Base-by-base conservation (phyloP, 2,888 invertebrate species). In the Tetramorium bicarinatum region DNA sequence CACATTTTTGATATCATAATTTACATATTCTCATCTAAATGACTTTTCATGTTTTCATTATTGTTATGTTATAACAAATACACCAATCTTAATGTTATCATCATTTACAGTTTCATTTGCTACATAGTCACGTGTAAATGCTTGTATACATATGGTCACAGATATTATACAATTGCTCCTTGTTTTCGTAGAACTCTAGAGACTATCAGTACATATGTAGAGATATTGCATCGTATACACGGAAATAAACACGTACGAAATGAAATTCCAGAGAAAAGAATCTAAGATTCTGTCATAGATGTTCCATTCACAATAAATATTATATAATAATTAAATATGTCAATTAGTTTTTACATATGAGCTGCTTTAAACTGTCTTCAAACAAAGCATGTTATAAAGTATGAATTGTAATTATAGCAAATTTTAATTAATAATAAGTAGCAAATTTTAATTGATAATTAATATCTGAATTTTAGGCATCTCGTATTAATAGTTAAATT, bases 111-210 rank as follows among this genome's bases (percentile, higher is more conserved):
- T 80, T 85, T 82, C 80, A 87, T 83, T 89, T 84, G 82, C 38
- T 88, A 83, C 85, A n/a, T 21, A 87, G 83, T 86, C 82, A 84
- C 85, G 86, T 84, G 82, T 83, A 86, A 87, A 77, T 84, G 88
- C 82, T 81, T 77, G 85, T 85, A 85, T 84, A 87, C 86, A 81
- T 86, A 61, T 84, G 76, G 67, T 82, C 83, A 83, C 83, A 87
- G 82, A 87, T 34, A 34, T 34, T 34, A 34, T 87, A 89, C 59
- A 83, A 75, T 76, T 72, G 59, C 34, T 38, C 15, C 13, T 56
- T 66, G 61, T 89, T 79, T 82, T 79, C 21, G 4, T 29, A 84
- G 89, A 84, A 80, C 88, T 85, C 87, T 83, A 75, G 72, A 85
- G 34, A 80, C 47, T 76, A 82, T 84, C 83, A 3, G 34, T 49